These are phyloP conservation scores for Cylindroiulus punctatus DNA, from an alignment of 2,888 invertebrate species.

Conservation along the genomic window DNA sequence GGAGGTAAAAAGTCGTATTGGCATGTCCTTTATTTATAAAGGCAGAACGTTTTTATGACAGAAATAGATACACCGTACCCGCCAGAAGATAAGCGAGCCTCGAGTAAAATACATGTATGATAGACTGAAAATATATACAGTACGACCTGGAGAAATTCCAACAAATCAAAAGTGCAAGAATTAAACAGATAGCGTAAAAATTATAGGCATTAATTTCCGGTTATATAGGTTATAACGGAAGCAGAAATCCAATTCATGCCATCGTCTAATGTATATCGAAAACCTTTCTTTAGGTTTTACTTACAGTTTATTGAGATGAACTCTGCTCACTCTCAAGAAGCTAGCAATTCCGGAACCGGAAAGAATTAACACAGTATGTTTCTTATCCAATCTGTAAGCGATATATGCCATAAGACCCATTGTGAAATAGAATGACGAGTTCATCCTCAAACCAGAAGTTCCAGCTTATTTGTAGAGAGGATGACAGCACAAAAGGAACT, in stretches of 20 bases:
- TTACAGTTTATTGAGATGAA: neutral
- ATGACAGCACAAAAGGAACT: too few species aligned
- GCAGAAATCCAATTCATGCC: conserved; percentile 2
- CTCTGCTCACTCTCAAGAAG: neutral
- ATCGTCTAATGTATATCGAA: neutral
- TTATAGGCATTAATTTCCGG: conserved; percentile 36
- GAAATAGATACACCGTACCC: neutral
- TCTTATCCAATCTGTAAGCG: neutral
- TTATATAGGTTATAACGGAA: neutral
- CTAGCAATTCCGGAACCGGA: neutral
- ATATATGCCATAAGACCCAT: neutral
- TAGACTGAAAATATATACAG: neutral
- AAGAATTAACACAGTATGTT: neutral
- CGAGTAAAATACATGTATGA: neutral
- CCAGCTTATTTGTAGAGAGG: neutral
- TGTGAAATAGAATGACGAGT: neutral
- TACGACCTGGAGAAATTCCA: neutral
- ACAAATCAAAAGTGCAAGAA: conserved; percentile 16
- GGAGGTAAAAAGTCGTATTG: neutral
- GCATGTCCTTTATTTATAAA: neutral
- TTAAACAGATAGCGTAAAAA: neutral
- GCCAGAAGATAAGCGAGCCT: neutral
- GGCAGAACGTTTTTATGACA: conserved; percentile 3
- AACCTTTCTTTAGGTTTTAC: neutral
- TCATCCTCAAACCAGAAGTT: neutral